Evolutionary conservation across 2,113 vertebrate species (phyloP).

Genomic region (Callospermophilus lateralis): DNA sequence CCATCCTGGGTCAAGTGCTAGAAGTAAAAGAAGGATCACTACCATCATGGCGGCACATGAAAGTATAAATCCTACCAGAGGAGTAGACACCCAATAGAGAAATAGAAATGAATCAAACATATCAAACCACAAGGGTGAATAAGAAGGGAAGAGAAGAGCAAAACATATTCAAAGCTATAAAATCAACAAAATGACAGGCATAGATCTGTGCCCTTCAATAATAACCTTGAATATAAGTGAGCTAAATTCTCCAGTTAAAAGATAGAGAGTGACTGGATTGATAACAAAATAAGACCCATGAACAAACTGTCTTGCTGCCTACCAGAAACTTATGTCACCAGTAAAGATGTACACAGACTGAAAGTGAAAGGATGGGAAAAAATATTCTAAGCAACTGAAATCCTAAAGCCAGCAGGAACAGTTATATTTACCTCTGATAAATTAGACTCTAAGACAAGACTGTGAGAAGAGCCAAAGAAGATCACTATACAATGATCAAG

Average conservation of each 20-base stretch:
- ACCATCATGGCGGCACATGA: background rate
- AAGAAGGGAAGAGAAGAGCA: background rate
- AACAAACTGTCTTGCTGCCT: background rate
- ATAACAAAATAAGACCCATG: background rate
- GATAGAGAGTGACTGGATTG: background rate
- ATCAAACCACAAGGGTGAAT: background rate
- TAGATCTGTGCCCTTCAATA: background rate
- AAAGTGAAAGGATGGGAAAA: background rate
- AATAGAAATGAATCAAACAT: background rate
- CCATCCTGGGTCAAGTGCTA: background rate
- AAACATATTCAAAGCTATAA: background rate
- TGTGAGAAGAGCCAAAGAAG: background rate
- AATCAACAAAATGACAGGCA: background rate
- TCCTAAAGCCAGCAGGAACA: background rate
- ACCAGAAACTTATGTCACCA: background rate
- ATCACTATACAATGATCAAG: background rate
- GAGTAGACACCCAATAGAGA: background rate
- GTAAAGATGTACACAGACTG: background rate
- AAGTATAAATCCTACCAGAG: background rate
- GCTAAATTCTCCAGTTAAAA: background rate
- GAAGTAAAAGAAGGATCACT: background rate
- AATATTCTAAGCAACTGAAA: background rate
- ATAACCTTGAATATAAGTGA: background rate
- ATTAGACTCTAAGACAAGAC: background rate
- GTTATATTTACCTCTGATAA: background rate